These are phyloP conservation scores for Artemia franciscana DNA, from an alignment of 1,140 invertebrate genomes.

Conservation along the genomic window DNA sequence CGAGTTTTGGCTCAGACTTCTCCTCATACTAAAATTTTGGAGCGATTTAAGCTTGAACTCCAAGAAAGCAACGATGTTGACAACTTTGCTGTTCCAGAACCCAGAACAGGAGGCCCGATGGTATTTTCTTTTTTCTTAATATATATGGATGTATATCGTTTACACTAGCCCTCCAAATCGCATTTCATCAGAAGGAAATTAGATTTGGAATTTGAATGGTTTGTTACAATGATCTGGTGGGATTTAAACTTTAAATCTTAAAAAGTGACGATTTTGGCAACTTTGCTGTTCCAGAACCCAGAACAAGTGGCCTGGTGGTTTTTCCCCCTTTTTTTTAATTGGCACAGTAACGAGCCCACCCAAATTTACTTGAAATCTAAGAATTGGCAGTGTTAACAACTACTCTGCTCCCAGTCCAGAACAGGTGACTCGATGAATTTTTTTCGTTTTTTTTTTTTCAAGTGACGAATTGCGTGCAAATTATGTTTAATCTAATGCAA, in stretches of 20 bases:
- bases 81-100: background rate
- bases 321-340: no score
- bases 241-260: background rate
- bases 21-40: constrained; percentile 37
- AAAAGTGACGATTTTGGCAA: background rate
- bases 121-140: background rate
- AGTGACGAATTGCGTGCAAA: no score
- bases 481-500: no score
- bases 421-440: no score
- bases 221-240: background rate
- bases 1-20: constrained; percentile 31
- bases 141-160: background rate
- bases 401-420: no score
- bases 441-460: no score
- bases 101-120: background rate
- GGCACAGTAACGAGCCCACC: no score
- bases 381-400: no score
- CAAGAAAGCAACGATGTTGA: constrained; percentile 3
- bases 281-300: no score
- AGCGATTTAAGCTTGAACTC: constrained; percentile 23
- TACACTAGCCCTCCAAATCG: background rate
- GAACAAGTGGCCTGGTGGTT: no score
- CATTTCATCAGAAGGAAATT: background rate
- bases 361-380: no score
- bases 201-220: background rate